A percentile compares a stretch with the other conserved stretches of the same genome.
These are phyloP conservation scores for Eupithecia abbreviata DNA, from an alignment of 2,888 invertebrate species.

Conservation along the genomic window DNA sequence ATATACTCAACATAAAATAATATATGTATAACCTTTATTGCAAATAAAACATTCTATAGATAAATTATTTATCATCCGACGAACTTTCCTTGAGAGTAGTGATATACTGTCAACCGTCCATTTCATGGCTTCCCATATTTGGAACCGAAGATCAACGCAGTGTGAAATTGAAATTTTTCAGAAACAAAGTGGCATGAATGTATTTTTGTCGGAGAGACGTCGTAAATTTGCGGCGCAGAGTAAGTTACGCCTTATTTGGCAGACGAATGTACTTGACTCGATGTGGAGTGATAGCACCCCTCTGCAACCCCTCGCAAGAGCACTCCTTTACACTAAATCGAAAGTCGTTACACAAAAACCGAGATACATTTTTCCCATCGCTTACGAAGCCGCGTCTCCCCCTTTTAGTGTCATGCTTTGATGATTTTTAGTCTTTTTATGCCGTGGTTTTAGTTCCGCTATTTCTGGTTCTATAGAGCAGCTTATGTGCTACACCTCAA, in stretches of 20 bases:
- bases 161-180: slow-evolving; percentile 73
- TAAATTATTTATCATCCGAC: neutral
- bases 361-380: slow-evolving; percentile 72
- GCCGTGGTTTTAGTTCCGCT: slow-evolving; percentile 49
- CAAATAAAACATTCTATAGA: no score
- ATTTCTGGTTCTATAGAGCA: slow-evolving; percentile 36
- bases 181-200: slow-evolving; percentile 59
- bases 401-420: slow-evolving; percentile 64
- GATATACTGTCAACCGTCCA: neutral
- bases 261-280: slow-evolving; percentile 71
- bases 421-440: slow-evolving; percentile 65
- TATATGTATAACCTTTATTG: no score
- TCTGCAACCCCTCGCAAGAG: slow-evolving; percentile 73
- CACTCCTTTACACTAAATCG: slow-evolving; percentile 76
- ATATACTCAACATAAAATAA: no score
- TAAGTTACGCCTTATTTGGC: slow-evolving; percentile 78
- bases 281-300: slow-evolving; percentile 72
- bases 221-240: slow-evolving; percentile 65
- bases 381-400: slow-evolving; percentile 64
- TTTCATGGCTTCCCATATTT: slow-evolving; percentile 47
- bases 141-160: slow-evolving; percentile 57
- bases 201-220: slow-evolving; percentile 64
- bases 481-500: slow-evolving; percentile 13
- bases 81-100: neutral
- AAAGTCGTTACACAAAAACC: slow-evolving; percentile 79